Conservation (phyloP, 2,113 vertebrate species). For the Corythornis vintsioides region DNA sequence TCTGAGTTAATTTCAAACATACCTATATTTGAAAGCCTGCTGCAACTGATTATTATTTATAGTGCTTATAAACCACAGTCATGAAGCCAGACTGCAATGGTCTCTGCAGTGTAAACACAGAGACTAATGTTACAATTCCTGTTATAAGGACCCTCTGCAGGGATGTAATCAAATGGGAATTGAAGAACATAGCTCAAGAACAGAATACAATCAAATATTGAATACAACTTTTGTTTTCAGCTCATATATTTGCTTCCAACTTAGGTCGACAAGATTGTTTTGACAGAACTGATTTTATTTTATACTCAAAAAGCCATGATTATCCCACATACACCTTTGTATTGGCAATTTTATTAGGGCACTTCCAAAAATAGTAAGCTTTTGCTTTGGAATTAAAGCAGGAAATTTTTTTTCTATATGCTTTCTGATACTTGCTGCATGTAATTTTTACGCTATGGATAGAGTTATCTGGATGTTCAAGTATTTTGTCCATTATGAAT, state of each 20-base stretch:
- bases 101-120: neutral
- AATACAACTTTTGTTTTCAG: neutral
- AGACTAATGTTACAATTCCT: neutral
- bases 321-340: neutral
- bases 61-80: neutral
- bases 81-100: neutral
- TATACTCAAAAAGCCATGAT: neutral
- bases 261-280: neutral
- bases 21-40: neutral
- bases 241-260: fast-evolving
- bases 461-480: neutral
- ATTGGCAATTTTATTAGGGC: neutral
- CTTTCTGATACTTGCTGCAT: neutral
- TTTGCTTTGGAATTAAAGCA: neutral
- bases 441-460: neutral
- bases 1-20: neutral
- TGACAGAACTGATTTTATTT: neutral
- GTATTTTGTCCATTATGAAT: neutral
- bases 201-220: neutral
- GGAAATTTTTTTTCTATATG: neutral
- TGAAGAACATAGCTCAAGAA: neutral
- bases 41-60: slow-evolving; percentile 22
- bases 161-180: neutral
- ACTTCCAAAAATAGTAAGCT: neutral
- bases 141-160: neutral